phyloP scores from a whole-genome alignment of 2,888 invertebrate species.

The Brachyptera putata region DNA sequence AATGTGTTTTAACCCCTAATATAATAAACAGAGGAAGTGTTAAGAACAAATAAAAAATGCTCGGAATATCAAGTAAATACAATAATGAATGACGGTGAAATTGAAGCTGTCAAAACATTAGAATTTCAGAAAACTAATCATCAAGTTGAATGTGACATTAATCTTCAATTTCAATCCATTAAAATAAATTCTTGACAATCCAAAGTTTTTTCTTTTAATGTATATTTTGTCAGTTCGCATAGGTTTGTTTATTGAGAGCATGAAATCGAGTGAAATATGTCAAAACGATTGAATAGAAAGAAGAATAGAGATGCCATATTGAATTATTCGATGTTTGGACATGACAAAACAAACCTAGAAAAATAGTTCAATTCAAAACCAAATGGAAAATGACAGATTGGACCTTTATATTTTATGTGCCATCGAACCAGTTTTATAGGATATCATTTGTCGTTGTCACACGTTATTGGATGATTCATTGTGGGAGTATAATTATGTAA shows the following conservation, averaged over 20 bases:
- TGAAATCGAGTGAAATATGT: constrained; percentile 1
- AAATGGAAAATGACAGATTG: background rate
- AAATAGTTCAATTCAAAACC: constrained; percentile 1
- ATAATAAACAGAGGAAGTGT: too few species aligned
- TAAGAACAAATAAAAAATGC: background rate
- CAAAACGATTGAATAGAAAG: background rate
- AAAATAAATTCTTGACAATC: background rate
- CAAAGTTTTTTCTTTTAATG: background rate
- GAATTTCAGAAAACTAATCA: constrained; percentile 5
- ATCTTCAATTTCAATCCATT: background rate
- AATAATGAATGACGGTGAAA: background rate
- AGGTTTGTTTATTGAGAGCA: background rate
- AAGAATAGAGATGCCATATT: constrained; percentile 3
- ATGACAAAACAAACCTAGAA: background rate
- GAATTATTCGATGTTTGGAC: background rate
- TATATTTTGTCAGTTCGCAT: background rate
- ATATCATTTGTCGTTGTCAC: too few species aligned
- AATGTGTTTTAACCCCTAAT: too few species aligned
- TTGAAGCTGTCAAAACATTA: constrained; percentile 8
- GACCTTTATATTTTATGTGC: background rate
- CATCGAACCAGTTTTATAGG: background rate
- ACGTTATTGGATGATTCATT: background rate
- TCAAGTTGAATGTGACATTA: background rate
- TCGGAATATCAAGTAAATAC: background rate
- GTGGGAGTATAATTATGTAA: background rate